Percentiles rank a stretch among this genome's conserved stretches.
phyloP scores from a whole-genome alignment of 2,113 vertebrate species.

The Hippocampus guttulatus region DNA sequence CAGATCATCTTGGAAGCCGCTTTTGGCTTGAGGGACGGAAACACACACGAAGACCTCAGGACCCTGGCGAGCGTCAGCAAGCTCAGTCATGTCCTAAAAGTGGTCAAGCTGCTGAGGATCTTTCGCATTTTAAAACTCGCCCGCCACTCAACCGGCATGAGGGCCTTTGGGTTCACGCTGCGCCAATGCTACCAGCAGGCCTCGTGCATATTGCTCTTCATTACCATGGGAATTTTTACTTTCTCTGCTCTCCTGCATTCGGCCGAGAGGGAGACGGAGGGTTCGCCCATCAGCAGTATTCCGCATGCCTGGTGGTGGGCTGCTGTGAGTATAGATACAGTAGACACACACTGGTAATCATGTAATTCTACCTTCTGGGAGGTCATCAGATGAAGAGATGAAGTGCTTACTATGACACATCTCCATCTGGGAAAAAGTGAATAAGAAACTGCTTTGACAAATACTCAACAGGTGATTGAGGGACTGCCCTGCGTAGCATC shows the following conservation, averaged over 20 bases:
- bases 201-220: constrained; percentile 80
- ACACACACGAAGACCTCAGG: constrained; percentile 66
- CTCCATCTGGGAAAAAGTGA: neutral
- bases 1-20: constrained; percentile 68
- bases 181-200: constrained; percentile 81
- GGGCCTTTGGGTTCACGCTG: constrained; percentile 81
- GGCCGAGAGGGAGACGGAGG: constrained; percentile 75
- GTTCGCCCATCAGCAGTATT: constrained; percentile 80
- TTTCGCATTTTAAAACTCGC: constrained; percentile 83
- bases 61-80: constrained; percentile 71
- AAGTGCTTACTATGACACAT: neutral
- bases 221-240: constrained; percentile 80
- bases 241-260: constrained; percentile 82
- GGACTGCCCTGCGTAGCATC: no score
- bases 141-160: constrained; percentile 78
- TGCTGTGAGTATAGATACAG: constrained; percentile 68
- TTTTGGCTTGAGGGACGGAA: constrained; percentile 11
- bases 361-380: neutral
- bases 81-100: constrained; percentile 77
- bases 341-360: neutral
- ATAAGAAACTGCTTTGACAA: neutral
- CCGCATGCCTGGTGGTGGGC: constrained; percentile 83
- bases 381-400: neutral
- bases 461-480: neutral
- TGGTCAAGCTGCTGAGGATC: constrained; percentile 79